These are phyloP conservation scores for Aphyosemion australe DNA, from an alignment of 2,113 vertebrate species.

Conservation along the genomic window DNA sequence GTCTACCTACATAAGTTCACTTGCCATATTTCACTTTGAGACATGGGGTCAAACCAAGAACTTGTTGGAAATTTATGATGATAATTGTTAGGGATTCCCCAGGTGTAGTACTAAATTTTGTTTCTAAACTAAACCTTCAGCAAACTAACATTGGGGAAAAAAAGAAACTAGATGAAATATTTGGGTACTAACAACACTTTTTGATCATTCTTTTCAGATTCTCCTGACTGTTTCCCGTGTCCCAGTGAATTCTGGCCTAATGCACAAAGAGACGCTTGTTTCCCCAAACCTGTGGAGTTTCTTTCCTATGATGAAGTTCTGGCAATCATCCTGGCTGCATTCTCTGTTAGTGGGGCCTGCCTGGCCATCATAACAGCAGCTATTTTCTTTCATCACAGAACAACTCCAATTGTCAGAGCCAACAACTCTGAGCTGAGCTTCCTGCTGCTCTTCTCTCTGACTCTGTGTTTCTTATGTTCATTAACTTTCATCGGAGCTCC, in stretches of 20 bases:
- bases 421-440: constrained; percentile 47
- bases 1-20: too few species aligned
- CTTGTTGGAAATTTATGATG: too few species aligned
- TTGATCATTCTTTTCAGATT: constrained; percentile 55
- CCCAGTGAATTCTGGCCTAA: constrained; percentile 67
- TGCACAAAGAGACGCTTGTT: constrained; percentile 50
- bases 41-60: too few species aligned
- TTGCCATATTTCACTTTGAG: too few species aligned
- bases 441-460: neutral
- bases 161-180: neutral
- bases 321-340: constrained; percentile 58
- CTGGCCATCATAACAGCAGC: constrained; percentile 48
- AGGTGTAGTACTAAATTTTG: too few species aligned
- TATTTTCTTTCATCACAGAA: constrained; percentile 63
- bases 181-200: neutral
- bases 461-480: neutral
- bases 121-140: too few species aligned
- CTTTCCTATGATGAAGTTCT: constrained; percentile 67
- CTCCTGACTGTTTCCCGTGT: constrained; percentile 63
- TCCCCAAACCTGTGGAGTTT: constrained; percentile 71
- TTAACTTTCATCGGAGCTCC: constrained; percentile 2
- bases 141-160: too few species aligned
- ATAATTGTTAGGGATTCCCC: too few species aligned
- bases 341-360: constrained; percentile 61
- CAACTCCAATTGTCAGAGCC: constrained; percentile 68